A percentile compares a stretch with the other conserved stretches of the same genome.
These are phyloP conservation scores for Omphaloscelis lunosa DNA, from an alignment of 2,888 invertebrate species.

Conservation along the genomic window DNA sequence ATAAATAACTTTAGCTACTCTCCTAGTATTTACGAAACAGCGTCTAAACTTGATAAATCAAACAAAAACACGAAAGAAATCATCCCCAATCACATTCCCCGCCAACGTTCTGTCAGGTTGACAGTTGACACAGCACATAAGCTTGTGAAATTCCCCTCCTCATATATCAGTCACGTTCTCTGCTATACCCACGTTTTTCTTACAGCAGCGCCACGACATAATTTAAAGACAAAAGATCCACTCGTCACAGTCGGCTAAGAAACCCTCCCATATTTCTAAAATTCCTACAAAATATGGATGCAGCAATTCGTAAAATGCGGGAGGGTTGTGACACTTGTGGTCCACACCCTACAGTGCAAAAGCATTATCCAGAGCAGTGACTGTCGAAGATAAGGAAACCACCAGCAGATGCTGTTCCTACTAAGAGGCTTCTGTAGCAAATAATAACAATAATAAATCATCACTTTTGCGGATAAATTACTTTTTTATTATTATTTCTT, in stretches of 20 bases:
- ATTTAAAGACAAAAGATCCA: background rate
- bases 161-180: constrained; percentile 48
- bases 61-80: constrained; percentile 29
- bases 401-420: background rate
- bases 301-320: background rate
- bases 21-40: background rate
- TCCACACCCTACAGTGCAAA: background rate
- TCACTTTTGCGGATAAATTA: background rate
- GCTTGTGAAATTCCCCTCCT: constrained; percentile 47
- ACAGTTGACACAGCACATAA: constrained; percentile 33
- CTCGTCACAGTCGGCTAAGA: background rate
- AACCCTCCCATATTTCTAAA: background rate
- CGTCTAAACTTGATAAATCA: constrained; percentile 29
- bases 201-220: background rate
- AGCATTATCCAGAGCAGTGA: background rate
- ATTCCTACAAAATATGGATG: background rate
- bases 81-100: constrained; percentile 19
- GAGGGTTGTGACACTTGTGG: background rate
- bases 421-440: background rate
- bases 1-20: too few species aligned
- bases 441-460: background rate
- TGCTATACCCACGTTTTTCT: constrained; percentile 28
- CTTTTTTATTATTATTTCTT: too few species aligned
- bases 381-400: background rate
- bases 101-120: constrained; percentile 28